phyloP scores from a whole-genome alignment of 2,113 vertebrate species.

The Vanacampus margaritifer region DNA sequence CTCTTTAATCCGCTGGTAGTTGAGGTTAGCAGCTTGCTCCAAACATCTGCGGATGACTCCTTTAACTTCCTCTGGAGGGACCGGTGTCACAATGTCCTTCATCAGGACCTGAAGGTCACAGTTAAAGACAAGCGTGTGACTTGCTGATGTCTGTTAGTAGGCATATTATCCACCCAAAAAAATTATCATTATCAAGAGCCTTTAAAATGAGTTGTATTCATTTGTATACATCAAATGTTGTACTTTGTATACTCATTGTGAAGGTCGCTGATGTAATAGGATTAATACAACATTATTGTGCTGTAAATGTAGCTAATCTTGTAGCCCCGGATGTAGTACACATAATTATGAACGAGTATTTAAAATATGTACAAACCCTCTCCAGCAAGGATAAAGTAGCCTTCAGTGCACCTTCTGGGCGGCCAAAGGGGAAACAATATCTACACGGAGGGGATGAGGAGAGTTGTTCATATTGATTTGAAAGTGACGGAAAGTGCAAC shows the following conservation, averaged over 20 bases:
- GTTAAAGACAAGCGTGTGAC: conserved; percentile 9
- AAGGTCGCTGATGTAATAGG: too few relatives aligned
- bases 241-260: neutral
- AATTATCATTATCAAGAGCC: too few relatives aligned
- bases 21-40: conserved; percentile 96
- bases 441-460: conserved; percentile 65
- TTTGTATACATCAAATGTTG: too few relatives aligned
- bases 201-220: too few relatives aligned
- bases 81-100: conserved; percentile 99
- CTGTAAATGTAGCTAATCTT: neutral
- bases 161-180: neutral
- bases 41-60: conserved; percentile 98
- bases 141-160: neutral
- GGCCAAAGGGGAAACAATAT: conserved; percentile 98
- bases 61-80: conserved; percentile 98
- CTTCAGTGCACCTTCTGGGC: conserved; percentile 97
- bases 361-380: conserved; percentile 79
- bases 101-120: conserved; percentile 85
- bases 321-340: neutral
- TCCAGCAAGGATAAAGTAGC: conserved; percentile 96
- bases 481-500: neutral
- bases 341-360: neutral
- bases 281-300: neutral
- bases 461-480: conserved; percentile 1
- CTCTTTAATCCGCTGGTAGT: conserved; percentile 94